Percentiles rank a stretch among this genome's conserved stretches.
phyloP scores from a whole-genome alignment of 2,113 vertebrate genomes.

The Hemiscyllium ocellatum region DNA sequence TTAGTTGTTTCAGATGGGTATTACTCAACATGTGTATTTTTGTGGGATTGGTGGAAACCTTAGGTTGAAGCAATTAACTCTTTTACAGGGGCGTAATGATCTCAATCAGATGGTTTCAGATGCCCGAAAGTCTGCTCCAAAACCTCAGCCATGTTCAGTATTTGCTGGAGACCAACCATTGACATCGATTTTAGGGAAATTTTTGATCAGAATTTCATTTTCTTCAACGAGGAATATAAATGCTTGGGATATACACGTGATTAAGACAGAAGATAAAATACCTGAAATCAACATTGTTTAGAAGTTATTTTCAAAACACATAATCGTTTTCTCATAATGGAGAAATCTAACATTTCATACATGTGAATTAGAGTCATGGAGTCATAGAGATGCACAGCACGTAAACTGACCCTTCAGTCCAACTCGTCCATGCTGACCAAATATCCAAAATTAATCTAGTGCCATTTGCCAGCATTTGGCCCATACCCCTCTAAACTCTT shows the following conservation, averaged over 20 bases:
- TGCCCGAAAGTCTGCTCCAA: background rate
- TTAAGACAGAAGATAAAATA: too few species aligned
- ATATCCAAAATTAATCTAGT: too few species aligned
- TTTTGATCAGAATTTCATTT: background rate
- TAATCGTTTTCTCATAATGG: too few species aligned
- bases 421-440: too few species aligned
- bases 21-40: background rate
- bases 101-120: background rate
- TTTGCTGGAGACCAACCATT: background rate
- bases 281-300: too few species aligned
- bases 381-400: too few species aligned
- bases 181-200: background rate
- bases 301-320: too few species aligned
- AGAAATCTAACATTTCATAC: too few species aligned
- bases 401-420: too few species aligned
- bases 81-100: background rate
- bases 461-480: too few species aligned
- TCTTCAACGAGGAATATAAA: background rate
- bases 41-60: constrained; percentile 1
- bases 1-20: background rate
- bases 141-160: background rate
- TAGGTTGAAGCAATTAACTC: background rate
- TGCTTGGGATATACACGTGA: background rate
- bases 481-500: too few species aligned
- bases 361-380: too few species aligned